Conservation (phyloP, 35 echinoderm and acorn worm genomes). For the Diadema setosum region DNA sequence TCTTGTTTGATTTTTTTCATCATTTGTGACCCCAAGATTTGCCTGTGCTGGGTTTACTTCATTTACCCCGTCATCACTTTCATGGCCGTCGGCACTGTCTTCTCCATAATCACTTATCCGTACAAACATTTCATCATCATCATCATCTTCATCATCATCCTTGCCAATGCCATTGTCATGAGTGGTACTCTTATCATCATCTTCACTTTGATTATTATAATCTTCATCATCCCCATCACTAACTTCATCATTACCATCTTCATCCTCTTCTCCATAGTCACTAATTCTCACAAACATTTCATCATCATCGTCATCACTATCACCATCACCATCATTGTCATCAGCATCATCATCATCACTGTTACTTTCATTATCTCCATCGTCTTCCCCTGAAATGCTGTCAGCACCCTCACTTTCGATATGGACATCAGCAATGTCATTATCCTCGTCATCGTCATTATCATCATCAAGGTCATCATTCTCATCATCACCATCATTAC, state of each 20-base stretch:
- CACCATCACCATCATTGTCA: conserved; percentile 13
- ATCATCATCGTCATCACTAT: background rate
- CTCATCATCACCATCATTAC: background rate
- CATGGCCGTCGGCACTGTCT: too few relatives aligned
- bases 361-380: background rate
- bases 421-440: background rate
- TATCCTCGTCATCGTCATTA: background rate
- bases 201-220: background rate
- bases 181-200: background rate
- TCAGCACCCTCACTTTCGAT: background rate
- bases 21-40: too few relatives aligned
- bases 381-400: background rate
- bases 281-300: too few relatives aligned
- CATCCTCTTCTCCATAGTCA: background rate
- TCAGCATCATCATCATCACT: background rate
- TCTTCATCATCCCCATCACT: background rate
- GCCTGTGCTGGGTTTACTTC: too few relatives aligned
- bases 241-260: background rate
- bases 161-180: background rate
- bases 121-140: conserved; percentile 14
- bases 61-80: too few relatives aligned
- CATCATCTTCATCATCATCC: conserved; percentile 8
- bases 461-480: background rate
- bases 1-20: too few relatives aligned
- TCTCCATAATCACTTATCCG: background rate